Evolutionary conservation across 1,140 invertebrate genomes (phyloP), one percentile per base, ranked within the genome.

Genomic region (Lepidurus arcticus): DNA sequence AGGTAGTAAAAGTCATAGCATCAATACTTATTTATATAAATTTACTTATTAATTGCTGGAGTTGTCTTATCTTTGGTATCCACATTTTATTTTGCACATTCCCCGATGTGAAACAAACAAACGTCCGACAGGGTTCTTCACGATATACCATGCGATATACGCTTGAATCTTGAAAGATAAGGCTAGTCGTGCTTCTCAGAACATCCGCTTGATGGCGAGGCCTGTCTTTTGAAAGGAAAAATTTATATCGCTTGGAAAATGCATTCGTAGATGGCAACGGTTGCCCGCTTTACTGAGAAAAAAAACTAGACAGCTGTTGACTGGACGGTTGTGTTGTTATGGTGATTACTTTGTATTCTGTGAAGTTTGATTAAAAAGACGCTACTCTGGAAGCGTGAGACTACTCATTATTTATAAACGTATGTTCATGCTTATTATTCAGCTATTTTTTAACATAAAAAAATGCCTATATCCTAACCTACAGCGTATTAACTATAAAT

Each of bases 251-350:
- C 21, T 65, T 65, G 21, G 16, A 65, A 16, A 65, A 65, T 21
- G 21, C 21, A 7, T 21, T 65, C 21, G 21, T 65, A 65, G 53
- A 65, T 65, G 53, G 53, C 53, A 65, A 65, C 53, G 53, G 53
- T 65, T 21, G 16, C 53, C 13, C 13, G 53, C 16, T 16, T 65
- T 65, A 16, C 16, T 7, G 8, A 4, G 1, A 10, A 21, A 65
- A 65, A 21, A n/a, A 16, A 21, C 21, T 65, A 21, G 8, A 13
- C 53, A 65, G 53, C 53, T 65, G 53, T 65, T 65, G 53, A 16
- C 53, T n/a, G n/a, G 53, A 65, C 53, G 53, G 53, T 65, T 65
- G 53, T 65, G 53, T 65, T 65, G 53, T 65, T 65, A 65, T 65
- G 53, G 53, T 65, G 53, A 65, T 65, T 7, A 65, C 21, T 65